phyloP scores from a whole-genome alignment of 2,113 vertebrate species.

The Odobenus rosmarus region DNA sequence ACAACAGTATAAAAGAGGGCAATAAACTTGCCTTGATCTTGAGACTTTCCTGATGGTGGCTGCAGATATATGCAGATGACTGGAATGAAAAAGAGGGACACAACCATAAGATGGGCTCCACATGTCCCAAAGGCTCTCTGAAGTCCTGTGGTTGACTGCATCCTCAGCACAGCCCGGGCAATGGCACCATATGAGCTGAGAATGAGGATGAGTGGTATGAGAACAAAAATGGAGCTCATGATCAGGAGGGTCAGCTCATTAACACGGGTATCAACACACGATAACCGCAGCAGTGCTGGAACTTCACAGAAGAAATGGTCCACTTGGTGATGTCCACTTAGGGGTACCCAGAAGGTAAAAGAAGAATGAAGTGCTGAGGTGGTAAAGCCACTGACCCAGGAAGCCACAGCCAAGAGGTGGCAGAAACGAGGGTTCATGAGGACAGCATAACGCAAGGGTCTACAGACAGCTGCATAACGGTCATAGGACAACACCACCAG shows the following conservation, averaged over 20 bases:
- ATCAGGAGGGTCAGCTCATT: conserved; percentile 44
- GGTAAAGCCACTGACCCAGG: conserved; percentile 30
- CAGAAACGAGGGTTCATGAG: conserved; percentile 57
- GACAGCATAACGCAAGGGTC: conserved; percentile 41
- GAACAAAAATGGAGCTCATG: neutral
- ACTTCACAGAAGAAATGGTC: conserved; percentile 64
- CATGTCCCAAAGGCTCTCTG: conserved; percentile 62
- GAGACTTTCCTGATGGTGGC: neutral
- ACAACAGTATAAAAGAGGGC: neutral
- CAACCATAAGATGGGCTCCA: conserved; percentile 57
- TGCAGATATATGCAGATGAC: neutral
- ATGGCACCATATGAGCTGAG: conserved; percentile 64
- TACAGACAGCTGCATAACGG: conserved; percentile 43
- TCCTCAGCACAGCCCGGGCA: conserved; percentile 32
- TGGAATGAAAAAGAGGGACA: conserved; percentile 57
- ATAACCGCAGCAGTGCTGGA: conserved; percentile 38
- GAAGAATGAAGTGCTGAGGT: conserved; percentile 56
- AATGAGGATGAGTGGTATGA: neutral
- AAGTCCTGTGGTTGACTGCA: conserved; percentile 27
- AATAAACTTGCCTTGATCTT: neutral
- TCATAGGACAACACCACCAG: conserved; percentile 64
- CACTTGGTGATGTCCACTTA: conserved; percentile 36
- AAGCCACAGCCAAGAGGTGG: neutral
- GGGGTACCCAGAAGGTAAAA: neutral
- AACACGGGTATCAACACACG: neutral